Conservation (phyloP, 2,888 invertebrate species). For the Tipula helvola region DNA sequence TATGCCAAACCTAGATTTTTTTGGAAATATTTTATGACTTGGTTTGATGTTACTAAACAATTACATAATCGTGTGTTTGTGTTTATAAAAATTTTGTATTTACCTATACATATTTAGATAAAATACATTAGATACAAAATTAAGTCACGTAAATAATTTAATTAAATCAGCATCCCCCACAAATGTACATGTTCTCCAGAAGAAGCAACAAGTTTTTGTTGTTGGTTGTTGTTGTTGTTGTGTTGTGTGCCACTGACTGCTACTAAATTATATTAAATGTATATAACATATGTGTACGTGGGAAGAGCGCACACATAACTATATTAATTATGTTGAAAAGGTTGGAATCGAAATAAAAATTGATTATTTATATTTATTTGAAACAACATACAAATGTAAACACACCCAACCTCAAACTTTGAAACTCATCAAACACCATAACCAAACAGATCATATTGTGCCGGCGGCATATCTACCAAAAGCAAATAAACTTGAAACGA, state of each 20-base stretch:
- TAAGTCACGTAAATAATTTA: not conserved
- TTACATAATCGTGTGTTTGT: too few relatives aligned
- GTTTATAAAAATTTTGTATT: too few relatives aligned
- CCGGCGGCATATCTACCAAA: not conserved
- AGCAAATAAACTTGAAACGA: not conserved
- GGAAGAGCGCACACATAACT: not conserved
- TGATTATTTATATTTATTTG: not conserved
- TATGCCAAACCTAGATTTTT: too few relatives aligned
- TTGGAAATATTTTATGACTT: too few relatives aligned
- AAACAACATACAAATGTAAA: not conserved
- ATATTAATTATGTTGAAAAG: not conserved
- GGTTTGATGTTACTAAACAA: too few relatives aligned
- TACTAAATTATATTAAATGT: not conserved
- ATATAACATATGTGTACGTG: not conserved
- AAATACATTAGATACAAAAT: not conserved
- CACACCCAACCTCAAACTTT: not conserved
- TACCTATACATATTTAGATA: too few relatives aligned
- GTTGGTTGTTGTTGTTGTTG: too few relatives aligned
- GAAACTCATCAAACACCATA: not conserved
- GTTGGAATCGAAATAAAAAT: not conserved
- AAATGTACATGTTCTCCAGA: not conserved
- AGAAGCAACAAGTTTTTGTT: not conserved
- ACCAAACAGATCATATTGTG: not conserved
- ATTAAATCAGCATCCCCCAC: not conserved
- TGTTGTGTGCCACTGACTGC: not conserved